These are phyloP conservation scores for Lepas anatifera DNA, from an alignment of 2,888 invertebrate genomes.

Conservation along the genomic window DNA sequence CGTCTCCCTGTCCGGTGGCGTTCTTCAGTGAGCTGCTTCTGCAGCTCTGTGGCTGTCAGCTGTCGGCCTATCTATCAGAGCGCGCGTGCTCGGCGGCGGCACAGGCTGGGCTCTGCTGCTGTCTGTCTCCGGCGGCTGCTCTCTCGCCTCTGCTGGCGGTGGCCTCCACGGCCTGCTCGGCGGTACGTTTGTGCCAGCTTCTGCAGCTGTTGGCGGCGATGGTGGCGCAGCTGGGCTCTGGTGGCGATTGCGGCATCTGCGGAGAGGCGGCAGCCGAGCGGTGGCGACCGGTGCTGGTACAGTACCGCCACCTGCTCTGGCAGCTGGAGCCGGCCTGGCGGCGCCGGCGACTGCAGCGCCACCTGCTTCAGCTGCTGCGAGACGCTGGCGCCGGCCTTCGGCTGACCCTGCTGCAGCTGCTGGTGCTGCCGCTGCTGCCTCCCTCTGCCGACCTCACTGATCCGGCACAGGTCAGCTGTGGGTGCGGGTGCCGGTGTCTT, in stretches of 20 bases:
- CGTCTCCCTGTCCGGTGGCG: not conserved
- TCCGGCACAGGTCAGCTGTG: too few species aligned
- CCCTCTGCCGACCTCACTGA: too few species aligned
- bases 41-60: not conserved
- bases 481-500: too few species aligned
- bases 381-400: not conserved
- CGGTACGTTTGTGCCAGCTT: not conserved
- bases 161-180: not conserved
- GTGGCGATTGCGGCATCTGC: not conserved
- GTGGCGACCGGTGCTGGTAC: not conserved
- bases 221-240: not conserved
- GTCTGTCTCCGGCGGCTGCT: not conserved
- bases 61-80: not conserved
- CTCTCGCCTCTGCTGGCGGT: not conserved
- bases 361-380: not conserved
- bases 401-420: not conserved
- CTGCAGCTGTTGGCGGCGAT: not conserved
- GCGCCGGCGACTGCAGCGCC: not conserved
- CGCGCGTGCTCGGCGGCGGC: not conserved
- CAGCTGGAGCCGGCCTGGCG: not conserved
- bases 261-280: not conserved
- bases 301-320: not conserved
- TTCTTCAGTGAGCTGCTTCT: not conserved
- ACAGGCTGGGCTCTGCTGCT: not conserved
- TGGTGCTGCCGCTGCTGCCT: not conserved